Evolutionary conservation across 2,113 vertebrate genomes (phyloP).

Genomic region (Nibea coibor): DNA sequence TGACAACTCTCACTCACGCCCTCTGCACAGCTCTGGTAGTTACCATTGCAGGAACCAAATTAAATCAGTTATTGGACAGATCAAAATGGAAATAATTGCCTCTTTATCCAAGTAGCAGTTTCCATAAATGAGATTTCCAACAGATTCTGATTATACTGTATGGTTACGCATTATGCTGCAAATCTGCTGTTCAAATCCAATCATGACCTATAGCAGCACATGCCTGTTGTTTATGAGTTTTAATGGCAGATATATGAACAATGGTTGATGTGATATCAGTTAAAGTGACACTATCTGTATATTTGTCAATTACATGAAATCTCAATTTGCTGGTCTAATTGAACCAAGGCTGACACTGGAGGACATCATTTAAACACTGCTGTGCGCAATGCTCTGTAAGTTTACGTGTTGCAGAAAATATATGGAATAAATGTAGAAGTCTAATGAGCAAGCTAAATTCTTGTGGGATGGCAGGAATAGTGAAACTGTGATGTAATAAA

Average conservation of each 20-base stretch:
- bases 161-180: background rate
- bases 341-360: background rate
- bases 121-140: background rate
- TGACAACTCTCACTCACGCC: background rate
- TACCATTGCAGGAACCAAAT: conserved; percentile 1
- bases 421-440: conserved; percentile 26
- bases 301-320: background rate
- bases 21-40: background rate
- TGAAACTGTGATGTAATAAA: background rate
- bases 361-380: background rate
- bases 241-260: background rate
- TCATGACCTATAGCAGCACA: background rate
- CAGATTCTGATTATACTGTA: background rate
- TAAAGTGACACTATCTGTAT: background rate
- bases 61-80: background rate
- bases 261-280: background rate
- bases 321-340: background rate
- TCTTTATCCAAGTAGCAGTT: background rate
- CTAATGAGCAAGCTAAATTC: background rate
- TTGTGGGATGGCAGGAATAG: background rate
- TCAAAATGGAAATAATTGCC: background rate
- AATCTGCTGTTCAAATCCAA: background rate
- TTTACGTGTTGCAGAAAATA: background rate
- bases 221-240: background rate
- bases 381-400: background rate